Conservation (phyloP, 2,113 vertebrate genomes). For the Melozone crissalis region DNA sequence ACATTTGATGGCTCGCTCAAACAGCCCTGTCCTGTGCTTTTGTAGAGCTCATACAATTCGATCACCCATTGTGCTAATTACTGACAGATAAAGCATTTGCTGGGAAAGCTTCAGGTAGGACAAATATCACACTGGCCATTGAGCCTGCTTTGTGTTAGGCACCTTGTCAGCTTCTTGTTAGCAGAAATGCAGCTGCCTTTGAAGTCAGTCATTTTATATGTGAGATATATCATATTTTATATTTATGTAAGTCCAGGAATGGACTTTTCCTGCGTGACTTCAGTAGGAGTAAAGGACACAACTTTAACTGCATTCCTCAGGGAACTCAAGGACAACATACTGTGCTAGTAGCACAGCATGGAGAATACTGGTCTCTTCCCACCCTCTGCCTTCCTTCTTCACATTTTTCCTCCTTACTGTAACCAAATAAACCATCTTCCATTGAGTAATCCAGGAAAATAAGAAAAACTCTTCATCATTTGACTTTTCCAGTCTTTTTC, state of each 20-base stretch:
- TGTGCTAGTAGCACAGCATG: neutral
- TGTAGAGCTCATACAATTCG: neutral
- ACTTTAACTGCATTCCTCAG: neutral
- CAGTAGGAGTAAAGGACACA: neutral
- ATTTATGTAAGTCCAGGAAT: neutral
- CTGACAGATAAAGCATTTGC: neutral
- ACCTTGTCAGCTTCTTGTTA: neutral
- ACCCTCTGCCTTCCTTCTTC: neutral
- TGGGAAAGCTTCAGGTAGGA: constrained; percentile 21
- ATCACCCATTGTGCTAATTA: neutral
- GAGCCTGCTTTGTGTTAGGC: neutral
- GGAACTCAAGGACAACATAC: neutral
- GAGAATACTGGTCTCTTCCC: neutral
- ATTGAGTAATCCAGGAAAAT: neutral
- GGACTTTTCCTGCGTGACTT: neutral
- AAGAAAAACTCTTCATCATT: neutral
- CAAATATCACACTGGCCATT: neutral
- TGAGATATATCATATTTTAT: neutral
- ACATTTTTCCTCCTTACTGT: neutral
- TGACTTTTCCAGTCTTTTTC: neutral
- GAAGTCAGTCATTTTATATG: neutral
- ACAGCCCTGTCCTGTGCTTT: neutral
- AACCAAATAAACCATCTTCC: neutral
- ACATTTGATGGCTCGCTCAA: constrained; percentile 14
- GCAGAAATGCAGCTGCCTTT: neutral